phyloP scores from a whole-genome alignment of 2,797 vertebrate species.

The Molossus molossus region DNA sequence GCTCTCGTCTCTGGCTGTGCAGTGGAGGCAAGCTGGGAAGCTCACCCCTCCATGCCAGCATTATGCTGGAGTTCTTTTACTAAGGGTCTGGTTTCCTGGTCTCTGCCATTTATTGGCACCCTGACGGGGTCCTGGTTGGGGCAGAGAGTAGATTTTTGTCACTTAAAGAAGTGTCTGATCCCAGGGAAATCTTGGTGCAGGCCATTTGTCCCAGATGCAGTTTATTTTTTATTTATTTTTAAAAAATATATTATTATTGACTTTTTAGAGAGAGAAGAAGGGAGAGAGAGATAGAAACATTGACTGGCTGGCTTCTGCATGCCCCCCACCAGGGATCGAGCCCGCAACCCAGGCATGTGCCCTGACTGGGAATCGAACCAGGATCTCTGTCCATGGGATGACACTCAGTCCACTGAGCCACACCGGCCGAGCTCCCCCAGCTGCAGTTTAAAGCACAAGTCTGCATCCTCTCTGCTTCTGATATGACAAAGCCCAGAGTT shows the following conservation, averaged over 20 bases:
- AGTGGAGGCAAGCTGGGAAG: not conserved
- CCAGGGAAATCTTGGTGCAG: not conserved
- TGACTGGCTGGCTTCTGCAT: too few species aligned
- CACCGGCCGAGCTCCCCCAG: not conserved
- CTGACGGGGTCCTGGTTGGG: not conserved
- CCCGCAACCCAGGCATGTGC: too few species aligned
- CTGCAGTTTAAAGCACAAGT: not conserved
- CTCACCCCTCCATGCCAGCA: accelerated
- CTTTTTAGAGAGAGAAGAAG: too few species aligned
- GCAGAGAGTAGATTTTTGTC: not conserved
- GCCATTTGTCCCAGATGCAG: not conserved
- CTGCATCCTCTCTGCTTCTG: not conserved
- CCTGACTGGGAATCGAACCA: too few species aligned
- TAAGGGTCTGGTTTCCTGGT: not conserved
- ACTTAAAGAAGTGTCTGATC: not conserved
- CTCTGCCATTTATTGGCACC: not conserved
- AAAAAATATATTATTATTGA: too few species aligned
- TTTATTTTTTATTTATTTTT: not conserved
- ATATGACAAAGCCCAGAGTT: not conserved
- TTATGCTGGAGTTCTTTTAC: not conserved
- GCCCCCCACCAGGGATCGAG: too few species aligned
- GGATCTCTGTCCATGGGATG: too few species aligned
- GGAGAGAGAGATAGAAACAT: too few species aligned
- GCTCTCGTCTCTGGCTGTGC: accelerated
- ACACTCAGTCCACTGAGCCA: too few species aligned